A percentile compares a stretch with the other conserved stretches of the same genome.
Evolutionary conservation across 1,140 invertebrate species (phyloP).

Genomic region (Halyomorpha halys): DNA sequence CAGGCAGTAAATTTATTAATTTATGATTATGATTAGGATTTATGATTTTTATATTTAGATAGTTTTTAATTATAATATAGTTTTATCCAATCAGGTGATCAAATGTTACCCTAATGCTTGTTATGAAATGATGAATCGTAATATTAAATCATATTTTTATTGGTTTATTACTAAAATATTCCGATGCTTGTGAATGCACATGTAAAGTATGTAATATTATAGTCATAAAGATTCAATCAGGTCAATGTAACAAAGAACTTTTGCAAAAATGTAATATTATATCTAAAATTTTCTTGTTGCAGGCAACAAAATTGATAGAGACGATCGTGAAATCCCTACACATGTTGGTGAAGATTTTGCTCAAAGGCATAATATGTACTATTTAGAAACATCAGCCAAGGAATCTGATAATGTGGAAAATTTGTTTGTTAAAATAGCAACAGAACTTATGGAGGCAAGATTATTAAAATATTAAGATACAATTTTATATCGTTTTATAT

Average conservation of each 20-base stretch:
- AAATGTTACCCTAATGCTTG: too few relatives aligned
- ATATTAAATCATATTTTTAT: too few relatives aligned
- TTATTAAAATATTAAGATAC: too few relatives aligned
- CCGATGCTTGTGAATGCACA: too few relatives aligned
- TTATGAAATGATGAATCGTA: too few relatives aligned
- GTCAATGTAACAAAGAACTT: background rate
- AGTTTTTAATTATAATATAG: too few relatives aligned
- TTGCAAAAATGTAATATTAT: background rate
- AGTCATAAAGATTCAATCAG: background rate
- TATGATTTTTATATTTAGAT: too few relatives aligned
- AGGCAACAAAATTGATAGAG: slow-evolving; percentile 94
- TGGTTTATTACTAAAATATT: too few relatives aligned
- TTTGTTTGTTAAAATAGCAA: slow-evolving; percentile 90
- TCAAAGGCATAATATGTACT: slow-evolving; percentile 89
- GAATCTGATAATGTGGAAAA: slow-evolving; percentile 96
- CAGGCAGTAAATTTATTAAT: too few relatives aligned
- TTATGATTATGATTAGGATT: too few relatives aligned
- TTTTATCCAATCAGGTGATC: too few relatives aligned
- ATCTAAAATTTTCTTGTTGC: slow-evolving; percentile 31
- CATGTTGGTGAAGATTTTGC: slow-evolving; percentile 95
- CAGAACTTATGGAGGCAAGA: slow-evolving; percentile 74
- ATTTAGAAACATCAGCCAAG: slow-evolving; percentile 96
- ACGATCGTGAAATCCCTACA: slow-evolving; percentile 86
- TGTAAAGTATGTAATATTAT: background rate
- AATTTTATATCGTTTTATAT: slow-evolving; percentile 9